Conservation (phyloP, 2,113 vertebrate species). For the Solenodon paradoxus region DNA sequence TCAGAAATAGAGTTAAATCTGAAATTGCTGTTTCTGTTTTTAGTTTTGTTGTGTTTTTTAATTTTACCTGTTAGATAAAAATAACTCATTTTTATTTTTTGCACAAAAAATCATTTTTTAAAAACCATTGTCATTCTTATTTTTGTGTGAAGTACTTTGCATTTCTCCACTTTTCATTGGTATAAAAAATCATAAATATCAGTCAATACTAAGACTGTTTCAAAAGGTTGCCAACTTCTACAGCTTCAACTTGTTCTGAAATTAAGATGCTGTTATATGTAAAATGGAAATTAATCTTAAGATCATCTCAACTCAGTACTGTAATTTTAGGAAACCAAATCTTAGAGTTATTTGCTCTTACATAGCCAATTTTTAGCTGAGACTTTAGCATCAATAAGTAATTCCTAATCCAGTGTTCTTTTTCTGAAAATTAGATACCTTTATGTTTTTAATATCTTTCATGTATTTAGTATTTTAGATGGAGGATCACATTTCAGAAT, state of each 20-base stretch:
- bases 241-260: background rate
- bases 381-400: background rate
- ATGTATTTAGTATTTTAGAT: constrained; percentile 12
- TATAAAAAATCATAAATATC: background rate
- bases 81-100: background rate
- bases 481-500: background rate
- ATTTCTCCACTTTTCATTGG: background rate
- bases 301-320: background rate
- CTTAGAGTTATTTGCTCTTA: background rate
- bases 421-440: constrained; percentile 29
- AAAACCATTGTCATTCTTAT: too few relatives aligned
- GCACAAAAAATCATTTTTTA: too few relatives aligned
- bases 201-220: background rate
- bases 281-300: background rate
- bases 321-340: constrained; percentile 3
- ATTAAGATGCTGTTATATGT: background rate
- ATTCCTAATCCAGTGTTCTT: background rate
- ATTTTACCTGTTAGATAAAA: background rate
- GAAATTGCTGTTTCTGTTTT: background rate
- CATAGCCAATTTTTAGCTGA: background rate
- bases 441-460: constrained; percentile 43
- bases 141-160: constrained; percentile 15
- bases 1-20: background rate
- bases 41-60: background rate
- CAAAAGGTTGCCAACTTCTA: background rate